Evolutionary conservation across 2,113 vertebrate species (phyloP).

Genomic region (Athene noctua): DNA sequence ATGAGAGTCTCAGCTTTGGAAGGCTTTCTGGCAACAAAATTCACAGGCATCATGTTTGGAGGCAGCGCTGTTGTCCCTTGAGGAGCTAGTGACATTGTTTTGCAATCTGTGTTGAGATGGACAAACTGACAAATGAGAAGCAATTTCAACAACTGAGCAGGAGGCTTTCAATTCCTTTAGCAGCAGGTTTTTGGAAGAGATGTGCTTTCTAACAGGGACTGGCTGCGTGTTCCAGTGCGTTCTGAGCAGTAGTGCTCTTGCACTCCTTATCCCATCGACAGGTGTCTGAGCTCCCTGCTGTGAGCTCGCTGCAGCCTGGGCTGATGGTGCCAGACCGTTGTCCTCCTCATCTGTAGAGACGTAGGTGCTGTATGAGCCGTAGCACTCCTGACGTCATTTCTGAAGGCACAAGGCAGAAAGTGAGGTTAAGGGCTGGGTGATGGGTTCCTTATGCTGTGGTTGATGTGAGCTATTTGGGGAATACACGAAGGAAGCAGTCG

Average conservation of each 20-base stretch:
- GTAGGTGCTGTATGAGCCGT: background rate
- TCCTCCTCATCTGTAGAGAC: background rate
- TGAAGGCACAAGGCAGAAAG: background rate
- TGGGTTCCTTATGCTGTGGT: fast-evolving
- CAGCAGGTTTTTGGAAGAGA: background rate
- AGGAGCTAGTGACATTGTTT: background rate
- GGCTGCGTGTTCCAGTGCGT: background rate
- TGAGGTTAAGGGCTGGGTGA: background rate
- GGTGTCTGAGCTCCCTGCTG: background rate
- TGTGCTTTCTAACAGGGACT: background rate
- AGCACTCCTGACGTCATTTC: background rate
- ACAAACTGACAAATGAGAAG: background rate
- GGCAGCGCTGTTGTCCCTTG: no score
- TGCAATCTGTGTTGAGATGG: background rate
- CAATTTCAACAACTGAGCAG: background rate
- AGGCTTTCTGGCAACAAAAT: background rate
- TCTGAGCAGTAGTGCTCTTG: background rate
- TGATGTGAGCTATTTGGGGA: background rate
- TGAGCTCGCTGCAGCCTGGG: background rate
- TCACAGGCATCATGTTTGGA: background rate
- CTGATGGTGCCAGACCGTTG: background rate
- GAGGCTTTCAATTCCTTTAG: background rate
- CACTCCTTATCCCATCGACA: background rate
- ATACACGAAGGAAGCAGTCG: background rate
- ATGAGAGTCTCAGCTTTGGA: background rate